Evolutionary conservation across 2,888 invertebrate genomes (phyloP).

Genomic region (Diadegma fenestrale): DNA sequence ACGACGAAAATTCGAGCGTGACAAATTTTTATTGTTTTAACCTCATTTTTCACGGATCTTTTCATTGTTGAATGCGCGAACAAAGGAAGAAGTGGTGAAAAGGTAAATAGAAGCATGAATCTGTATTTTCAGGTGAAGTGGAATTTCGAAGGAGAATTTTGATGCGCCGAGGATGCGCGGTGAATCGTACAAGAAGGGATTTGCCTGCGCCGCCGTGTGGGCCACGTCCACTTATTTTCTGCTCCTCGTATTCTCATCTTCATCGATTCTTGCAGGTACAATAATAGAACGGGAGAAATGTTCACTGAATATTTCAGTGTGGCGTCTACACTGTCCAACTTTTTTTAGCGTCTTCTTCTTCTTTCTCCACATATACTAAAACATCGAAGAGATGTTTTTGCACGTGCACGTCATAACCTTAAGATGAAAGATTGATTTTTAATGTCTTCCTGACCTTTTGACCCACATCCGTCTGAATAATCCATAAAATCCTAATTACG

Average conservation of each 20-base stretch:
- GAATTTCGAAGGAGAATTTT: slow-evolving; percentile 76
- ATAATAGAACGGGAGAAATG: slow-evolving; percentile 45
- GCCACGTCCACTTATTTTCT: slow-evolving; percentile 77
- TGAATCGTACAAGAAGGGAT: slow-evolving; percentile 81
- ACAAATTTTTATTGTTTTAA: not conserved
- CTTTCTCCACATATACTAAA: not conserved
- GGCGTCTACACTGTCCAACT: not conserved
- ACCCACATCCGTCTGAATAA: slow-evolving; percentile 44
- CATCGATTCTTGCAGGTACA: slow-evolving; percentile 75
- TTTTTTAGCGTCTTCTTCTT: not conserved
- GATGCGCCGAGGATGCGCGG: slow-evolving; percentile 84
- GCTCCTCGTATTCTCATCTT: slow-evolving; percentile 74
- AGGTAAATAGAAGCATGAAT: not conserved
- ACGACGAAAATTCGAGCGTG: no score
- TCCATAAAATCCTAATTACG: not conserved
- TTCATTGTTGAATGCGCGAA: not conserved
- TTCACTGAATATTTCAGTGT: slow-evolving; percentile 45
- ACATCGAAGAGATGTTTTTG: not conserved
- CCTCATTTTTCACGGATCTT: not conserved
- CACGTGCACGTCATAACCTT: not conserved
- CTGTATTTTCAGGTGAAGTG: slow-evolving; percentile 73
- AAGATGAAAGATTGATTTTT: slow-evolving; percentile 18
- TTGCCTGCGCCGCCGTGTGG: slow-evolving; percentile 81
- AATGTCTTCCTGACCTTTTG: slow-evolving; percentile 40
- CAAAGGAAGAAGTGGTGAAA: not conserved